Evolutionary conservation across 2,113 vertebrate genomes (phyloP), one percentile per base, ranked within the genome.

Genomic region (Balaeniceps rex): DNA sequence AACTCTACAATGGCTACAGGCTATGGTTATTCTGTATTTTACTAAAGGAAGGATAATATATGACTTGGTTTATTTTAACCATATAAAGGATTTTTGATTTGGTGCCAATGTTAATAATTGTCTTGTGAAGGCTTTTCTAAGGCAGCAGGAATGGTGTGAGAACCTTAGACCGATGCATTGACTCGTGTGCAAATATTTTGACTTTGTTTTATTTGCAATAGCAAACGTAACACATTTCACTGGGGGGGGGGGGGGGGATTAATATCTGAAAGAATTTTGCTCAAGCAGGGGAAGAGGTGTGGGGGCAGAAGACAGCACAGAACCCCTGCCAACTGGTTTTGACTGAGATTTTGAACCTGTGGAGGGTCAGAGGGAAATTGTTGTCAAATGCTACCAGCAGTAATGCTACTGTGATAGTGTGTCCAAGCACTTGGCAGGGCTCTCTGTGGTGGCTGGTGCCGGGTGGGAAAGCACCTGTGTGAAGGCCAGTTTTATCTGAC

Each of bases 51-150:
- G 69, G 83, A 63, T 74, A 95, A 91, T 82, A 24, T 46, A 75
- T 0, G 1, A 40, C 69, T 72, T 84, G 69, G 76, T 90, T 96
- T 96, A 92, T 97, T 97, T 96, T 97, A 93, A 97, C 96, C 90
- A 15, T 95, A 76, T 91, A 83, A 95, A 95, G 74, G 44, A 81
- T 72, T 95, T 94, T 94, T 96, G 96, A 72, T 82, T 82, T 1
- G 0, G 70, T 94, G 97, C 96, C 96, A 94, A 44, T 22, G 90
- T 96, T 95, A 97, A 97, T 96, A 97, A 96, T 94, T 96, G 69
- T 95, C 92, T 75, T 88, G 77, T 71, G 49, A 89, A 94, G 72
- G 36, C 81, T 96, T 88, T 86, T 55, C 77, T 91, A 88, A 95
- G 90, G 80, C 96, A 88, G 72, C 52, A 92, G 92, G 91, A 97